Evolutionary conservation across 2,888 invertebrate species (phyloP).

Genomic region (Drosophila stalkeri): DNA sequence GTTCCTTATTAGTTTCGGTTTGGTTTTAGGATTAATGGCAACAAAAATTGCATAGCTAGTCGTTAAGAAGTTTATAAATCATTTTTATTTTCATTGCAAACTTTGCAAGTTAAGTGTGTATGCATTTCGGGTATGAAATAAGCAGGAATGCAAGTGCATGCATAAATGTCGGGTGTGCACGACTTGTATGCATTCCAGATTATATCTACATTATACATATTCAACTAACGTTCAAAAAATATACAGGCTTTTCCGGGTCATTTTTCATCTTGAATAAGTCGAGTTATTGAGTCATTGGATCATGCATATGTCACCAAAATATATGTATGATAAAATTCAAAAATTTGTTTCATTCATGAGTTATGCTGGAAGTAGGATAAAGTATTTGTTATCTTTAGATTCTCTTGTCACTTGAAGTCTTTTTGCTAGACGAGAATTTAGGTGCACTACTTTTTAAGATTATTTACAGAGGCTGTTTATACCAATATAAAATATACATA

Average conservation of each 20-base stretch:
- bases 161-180: neutral
- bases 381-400: neutral
- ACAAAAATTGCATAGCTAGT: constrained; percentile 5
- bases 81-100: constrained; percentile 10
- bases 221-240: neutral
- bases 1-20: constrained; percentile 48
- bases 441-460: neutral
- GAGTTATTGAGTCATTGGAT: neutral
- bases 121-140: neutral
- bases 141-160: neutral
- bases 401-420: neutral
- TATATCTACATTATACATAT: neutral
- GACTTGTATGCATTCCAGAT: constrained; percentile 1
- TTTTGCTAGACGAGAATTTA: neutral
- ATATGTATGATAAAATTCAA: neutral
- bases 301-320: neutral
- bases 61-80: constrained; percentile 3
- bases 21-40: constrained; percentile 17
- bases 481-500: too few species aligned
- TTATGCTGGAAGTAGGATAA: too few species aligned
- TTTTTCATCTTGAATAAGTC: neutral
- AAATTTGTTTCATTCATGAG: too few species aligned
- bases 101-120: neutral
- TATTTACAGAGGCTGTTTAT: too few species aligned
- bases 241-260: neutral